Percentiles rank a stretch among this genome's conserved stretches.
Conservation (phyloP, 2,113 vertebrate species). For the Cryptomyrus ogoouensis region DNA sequence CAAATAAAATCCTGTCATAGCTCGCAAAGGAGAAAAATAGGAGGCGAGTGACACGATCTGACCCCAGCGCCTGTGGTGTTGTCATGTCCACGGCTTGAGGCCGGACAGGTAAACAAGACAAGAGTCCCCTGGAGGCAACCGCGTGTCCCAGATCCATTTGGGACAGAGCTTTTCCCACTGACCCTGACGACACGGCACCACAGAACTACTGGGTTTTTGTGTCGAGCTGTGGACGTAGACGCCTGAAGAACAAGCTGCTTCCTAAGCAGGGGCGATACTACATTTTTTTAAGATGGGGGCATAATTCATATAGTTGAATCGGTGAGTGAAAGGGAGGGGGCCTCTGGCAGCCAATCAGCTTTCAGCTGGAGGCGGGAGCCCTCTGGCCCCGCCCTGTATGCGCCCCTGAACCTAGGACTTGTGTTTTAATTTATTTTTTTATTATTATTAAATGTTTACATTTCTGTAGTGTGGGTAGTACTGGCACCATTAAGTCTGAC, state of each 20-base stretch:
- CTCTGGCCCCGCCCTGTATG: background rate
- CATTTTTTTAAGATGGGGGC: background rate
- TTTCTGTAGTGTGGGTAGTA: background rate
- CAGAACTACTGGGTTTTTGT: constrained; percentile 58
- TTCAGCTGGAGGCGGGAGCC: background rate
- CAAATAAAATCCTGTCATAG: constrained; percentile 50
- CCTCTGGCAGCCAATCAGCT: background rate
- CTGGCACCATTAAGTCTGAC: background rate
- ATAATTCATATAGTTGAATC: background rate
- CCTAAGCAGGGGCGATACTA: background rate
- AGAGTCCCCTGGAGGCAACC: constrained; percentile 32
- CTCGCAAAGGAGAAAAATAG: constrained; percentile 49
- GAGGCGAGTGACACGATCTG: background rate
- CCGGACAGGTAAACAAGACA: constrained; percentile 39
- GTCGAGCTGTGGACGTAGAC: constrained; percentile 31
- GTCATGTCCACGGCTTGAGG: constrained; percentile 20
- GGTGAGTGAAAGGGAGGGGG: background rate
- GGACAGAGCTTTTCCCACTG: background rate
- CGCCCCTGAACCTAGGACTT: background rate
- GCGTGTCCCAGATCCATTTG: constrained; percentile 13
- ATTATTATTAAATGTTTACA: background rate
- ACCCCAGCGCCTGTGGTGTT: background rate
- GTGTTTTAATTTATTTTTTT: background rate
- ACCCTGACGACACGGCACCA: constrained; percentile 4
- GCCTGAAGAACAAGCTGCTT: background rate